Percentiles rank a stretch among this genome's conserved stretches.
Conservation (phyloP, 2,113 vertebrate species). For the Petromus typicus region DNA sequence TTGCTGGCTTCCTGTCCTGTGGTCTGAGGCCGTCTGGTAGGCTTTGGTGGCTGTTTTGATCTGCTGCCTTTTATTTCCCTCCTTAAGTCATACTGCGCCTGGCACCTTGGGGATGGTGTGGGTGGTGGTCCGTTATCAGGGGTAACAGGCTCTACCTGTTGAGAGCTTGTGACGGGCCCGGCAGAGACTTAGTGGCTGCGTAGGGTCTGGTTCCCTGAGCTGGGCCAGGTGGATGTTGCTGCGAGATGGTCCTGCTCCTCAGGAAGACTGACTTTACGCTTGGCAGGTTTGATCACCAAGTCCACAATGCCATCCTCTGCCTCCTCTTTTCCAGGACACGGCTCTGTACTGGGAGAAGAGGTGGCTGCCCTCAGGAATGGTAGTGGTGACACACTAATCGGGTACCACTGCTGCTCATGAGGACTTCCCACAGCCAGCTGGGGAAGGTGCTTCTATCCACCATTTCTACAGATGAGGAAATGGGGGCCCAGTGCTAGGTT, state of each 20-base stretch:
- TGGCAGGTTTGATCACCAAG: fast-evolving
- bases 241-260: not conserved
- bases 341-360: fast-evolving
- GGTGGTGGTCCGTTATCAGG: fast-evolving
- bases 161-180: fast-evolving
- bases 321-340: fast-evolving
- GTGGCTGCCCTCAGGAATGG: not conserved
- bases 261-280: fast-evolving
- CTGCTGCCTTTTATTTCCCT: conserved; percentile 23
- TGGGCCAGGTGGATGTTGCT: not conserved
- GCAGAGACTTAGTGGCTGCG: fast-evolving
- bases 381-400: fast-evolving
- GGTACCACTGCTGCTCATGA: fast-evolving
- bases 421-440: fast-evolving
- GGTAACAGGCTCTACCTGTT: fast-evolving
- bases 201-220: fast-evolving
- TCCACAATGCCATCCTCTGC: fast-evolving
- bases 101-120: not conserved
- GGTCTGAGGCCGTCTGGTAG: not conserved
- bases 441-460: not conserved
- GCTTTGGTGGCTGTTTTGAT: not conserved
- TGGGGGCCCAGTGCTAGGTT: fast-evolving
- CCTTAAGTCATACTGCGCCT: not conserved
- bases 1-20: not conserved
- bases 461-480: not conserved